Evolutionary conservation across 2,797 vertebrate genomes (phyloP).

Genomic region (Sylvilagus floridanus): DNA sequence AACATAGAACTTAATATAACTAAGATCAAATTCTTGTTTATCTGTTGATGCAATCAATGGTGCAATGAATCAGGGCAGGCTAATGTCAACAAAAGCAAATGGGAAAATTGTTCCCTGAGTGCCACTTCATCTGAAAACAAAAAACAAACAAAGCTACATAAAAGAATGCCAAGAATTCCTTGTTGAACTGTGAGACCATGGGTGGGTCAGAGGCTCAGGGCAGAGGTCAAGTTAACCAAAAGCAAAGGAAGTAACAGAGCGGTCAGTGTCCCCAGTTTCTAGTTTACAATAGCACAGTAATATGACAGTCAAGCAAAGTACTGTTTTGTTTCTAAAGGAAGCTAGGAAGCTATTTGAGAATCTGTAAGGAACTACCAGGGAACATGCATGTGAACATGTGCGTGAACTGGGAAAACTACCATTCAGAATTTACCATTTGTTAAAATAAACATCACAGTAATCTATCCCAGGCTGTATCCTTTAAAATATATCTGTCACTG

Average conservation of each 20-base stretch:
- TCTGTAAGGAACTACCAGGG: constrained; percentile 16
- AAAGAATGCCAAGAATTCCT: background rate
- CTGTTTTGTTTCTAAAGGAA: constrained; percentile 52
- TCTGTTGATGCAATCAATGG: background rate
- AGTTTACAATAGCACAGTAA: background rate
- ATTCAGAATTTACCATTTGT: constrained; percentile 29
- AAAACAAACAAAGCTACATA: background rate
- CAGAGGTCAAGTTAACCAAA: background rate
- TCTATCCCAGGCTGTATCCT: background rate
- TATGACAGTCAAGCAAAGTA: background rate
- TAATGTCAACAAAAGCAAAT: constrained; percentile 49
- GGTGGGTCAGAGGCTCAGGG: background rate
- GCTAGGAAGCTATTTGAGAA: constrained; percentile 4
- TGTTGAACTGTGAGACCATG: background rate
- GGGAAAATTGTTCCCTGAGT: background rate
- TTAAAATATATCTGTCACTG: too few relatives aligned
- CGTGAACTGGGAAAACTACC: background rate
- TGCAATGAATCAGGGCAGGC: background rate
- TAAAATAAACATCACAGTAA: constrained; percentile 4
- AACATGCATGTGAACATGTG: background rate
- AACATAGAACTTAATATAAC: constrained; percentile 50
- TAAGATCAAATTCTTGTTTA: constrained; percentile 62
- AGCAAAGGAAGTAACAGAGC: background rate
- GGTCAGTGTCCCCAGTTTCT: background rate
- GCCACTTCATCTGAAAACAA: constrained; percentile 28